Conservation (phyloP, 2,888 invertebrate species). For the Melolontha melolontha region DNA sequence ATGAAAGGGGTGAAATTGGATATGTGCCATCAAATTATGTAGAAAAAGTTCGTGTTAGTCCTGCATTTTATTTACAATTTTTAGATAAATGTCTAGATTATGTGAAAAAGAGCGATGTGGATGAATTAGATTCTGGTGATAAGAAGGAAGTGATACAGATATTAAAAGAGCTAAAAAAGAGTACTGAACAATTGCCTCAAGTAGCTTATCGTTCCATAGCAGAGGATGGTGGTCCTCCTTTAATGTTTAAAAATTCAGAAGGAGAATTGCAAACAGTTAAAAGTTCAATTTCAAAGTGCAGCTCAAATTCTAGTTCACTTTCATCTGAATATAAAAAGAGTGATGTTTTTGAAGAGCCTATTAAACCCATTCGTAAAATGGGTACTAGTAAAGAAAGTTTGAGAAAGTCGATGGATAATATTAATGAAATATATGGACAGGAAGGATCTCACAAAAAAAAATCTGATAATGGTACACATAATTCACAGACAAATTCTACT, state of each 20-base stretch:
- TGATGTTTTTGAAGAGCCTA: conserved; percentile 55
- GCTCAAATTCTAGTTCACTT: conserved; percentile 42
- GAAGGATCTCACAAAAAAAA: conserved; percentile 52
- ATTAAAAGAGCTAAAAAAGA: conserved; percentile 75
- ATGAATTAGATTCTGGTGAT: conserved; percentile 60
- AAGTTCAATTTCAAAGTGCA: conserved; percentile 35
- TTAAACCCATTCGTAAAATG: conserved; percentile 55
- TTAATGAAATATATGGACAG: conserved; percentile 51
- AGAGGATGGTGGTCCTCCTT: conserved; percentile 56
- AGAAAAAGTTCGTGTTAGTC: conserved; percentile 79
- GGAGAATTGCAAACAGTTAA: conserved; percentile 55
- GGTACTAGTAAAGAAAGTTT: conserved; percentile 54
- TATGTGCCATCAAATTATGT: conserved; percentile 92
- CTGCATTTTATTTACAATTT: conserved; percentile 79
- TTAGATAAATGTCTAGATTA: conserved; percentile 76
- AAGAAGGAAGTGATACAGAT: conserved; percentile 40
- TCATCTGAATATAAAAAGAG: conserved; percentile 40
- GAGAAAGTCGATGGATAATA: conserved; percentile 57
- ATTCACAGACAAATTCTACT: conserved; percentile 15
- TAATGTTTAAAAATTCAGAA: conserved; percentile 60
- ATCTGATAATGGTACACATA: conserved; percentile 51
- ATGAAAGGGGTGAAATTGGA: conserved; percentile 83
- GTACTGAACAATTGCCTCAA: conserved; percentile 66
- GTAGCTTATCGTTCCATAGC: conserved; percentile 56
- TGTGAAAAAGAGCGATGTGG: conserved; percentile 55